Base-by-base conservation (phyloP, 2,797 vertebrate species). In the Xenopus petersii region DNA sequence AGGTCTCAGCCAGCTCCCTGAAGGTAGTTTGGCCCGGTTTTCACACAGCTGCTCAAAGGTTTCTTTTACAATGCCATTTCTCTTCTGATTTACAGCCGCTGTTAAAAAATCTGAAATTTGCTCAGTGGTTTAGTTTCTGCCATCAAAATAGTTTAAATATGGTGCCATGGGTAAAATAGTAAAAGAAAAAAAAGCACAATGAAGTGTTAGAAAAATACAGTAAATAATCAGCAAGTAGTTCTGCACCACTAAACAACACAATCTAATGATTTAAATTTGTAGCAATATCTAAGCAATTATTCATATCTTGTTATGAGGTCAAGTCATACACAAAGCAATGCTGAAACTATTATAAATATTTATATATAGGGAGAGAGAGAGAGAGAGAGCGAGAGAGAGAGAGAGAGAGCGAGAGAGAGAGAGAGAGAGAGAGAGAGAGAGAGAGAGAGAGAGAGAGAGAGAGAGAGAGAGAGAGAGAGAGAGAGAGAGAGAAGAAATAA, bases 81-180 rank as follows among this genome's bases (percentile, higher is more conserved):
- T 85, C 81, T 81, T 48, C 72, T 81, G 72, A 84, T 84, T 83
- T 78, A 80, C 79, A 81, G 71, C 49, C 81, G 79, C 74, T 85
- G 71, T 77, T 84, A 85, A 80, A 83, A 64, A 68, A 77, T 81
- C 70, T 75, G 71, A 86, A 85, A 85, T 82, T 81, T 85, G 56
- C 71, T 80, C 81, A 85, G 80, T 67, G 67, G 81, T 83, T 79
- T 10, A 71, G 60, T 80, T 86, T 84, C 64, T 75, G 75, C 83
- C 63, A 62, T 51, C 1, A 83, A 84, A 87, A 83, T 8, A 81
- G 70, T 62, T 83, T 81, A 0, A 67, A 83, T 85, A 82, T 67
- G 61, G 75, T 72, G 83, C 59, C 54, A 5, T 78, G 69, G 80
- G 80, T 68, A 75, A 79, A 83, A 86, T 84, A 84, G 17, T 56